Conservation (phyloP, 2,797 vertebrate species). For the Hippoglossus hippoglossus region DNA sequence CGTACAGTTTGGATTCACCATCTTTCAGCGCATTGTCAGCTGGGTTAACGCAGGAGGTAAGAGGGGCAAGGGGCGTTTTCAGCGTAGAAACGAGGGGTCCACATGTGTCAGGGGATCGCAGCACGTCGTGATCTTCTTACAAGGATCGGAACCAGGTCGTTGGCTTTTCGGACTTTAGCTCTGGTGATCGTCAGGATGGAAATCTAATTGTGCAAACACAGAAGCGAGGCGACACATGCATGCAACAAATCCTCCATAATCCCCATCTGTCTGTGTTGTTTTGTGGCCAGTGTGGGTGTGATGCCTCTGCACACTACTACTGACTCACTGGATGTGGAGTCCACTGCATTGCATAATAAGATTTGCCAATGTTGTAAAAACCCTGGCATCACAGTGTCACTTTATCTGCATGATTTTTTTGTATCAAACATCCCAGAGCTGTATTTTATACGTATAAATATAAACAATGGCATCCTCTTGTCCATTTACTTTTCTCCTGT, state of each 20-base stretch:
- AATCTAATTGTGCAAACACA: not conserved
- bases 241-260: conserved; percentile 54
- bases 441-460: too few relatives aligned
- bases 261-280: conserved; percentile 44
- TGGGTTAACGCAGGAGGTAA: conserved; percentile 49
- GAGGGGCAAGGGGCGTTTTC: conserved; percentile 6
- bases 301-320: conserved; percentile 4
- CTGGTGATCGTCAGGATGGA: conserved; percentile 11
- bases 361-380: not conserved
- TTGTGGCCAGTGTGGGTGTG: conserved; percentile 21
- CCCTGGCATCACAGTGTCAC: not conserved
- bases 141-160: conserved; percentile 56
- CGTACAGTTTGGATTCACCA: not conserved
- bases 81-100: not conserved
- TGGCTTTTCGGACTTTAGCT: conserved; percentile 5
- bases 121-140: conserved; percentile 61
- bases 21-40: not conserved
- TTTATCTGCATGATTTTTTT: not conserved
- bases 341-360: not conserved
- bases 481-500: not conserved
- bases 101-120: conserved; percentile 22
- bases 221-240: conserved; percentile 13
- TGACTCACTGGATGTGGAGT: not conserved
- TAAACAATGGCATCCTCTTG: not conserved
- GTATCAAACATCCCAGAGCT: not conserved